Conservation (phyloP, 2,113 vertebrate species). For the Poecile atricapillus region DNA sequence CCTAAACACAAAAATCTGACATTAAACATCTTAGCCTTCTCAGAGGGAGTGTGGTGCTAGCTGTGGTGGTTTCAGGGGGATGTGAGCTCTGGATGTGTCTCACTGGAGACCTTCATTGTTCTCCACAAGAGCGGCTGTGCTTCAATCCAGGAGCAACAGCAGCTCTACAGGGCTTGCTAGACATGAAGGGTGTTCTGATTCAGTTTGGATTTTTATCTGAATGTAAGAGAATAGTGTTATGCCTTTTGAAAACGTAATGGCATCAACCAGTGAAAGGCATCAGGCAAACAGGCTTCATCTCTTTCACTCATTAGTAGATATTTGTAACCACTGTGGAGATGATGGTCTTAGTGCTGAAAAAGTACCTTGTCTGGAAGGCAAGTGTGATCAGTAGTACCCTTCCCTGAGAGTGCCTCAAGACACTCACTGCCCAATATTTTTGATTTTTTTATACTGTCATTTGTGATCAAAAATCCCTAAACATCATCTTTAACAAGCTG, state of each 20-base stretch:
- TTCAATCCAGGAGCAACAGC: background rate
- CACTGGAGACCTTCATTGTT: fast-evolving
- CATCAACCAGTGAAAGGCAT: background rate
- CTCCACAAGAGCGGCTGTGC: background rate
- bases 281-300: background rate
- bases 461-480: background rate
- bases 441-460: background rate
- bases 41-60: background rate
- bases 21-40: background rate
- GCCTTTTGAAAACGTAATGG: background rate
- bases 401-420: background rate
- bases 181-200: background rate
- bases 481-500: background rate
- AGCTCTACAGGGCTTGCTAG: background rate
- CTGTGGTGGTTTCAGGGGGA: background rate
- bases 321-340: background rate
- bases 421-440: background rate
- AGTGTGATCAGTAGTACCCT: background rate
- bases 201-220: background rate
- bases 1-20: background rate
- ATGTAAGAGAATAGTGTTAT: background rate
- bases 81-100: background rate
- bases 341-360: background rate
- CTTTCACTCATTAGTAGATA: background rate
- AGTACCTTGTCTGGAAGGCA: background rate